Evolutionary conservation across 1,140 invertebrate species (phyloP), one percentile per base, ranked within the genome.

Genomic region (Cyclina sinensis): DNA sequence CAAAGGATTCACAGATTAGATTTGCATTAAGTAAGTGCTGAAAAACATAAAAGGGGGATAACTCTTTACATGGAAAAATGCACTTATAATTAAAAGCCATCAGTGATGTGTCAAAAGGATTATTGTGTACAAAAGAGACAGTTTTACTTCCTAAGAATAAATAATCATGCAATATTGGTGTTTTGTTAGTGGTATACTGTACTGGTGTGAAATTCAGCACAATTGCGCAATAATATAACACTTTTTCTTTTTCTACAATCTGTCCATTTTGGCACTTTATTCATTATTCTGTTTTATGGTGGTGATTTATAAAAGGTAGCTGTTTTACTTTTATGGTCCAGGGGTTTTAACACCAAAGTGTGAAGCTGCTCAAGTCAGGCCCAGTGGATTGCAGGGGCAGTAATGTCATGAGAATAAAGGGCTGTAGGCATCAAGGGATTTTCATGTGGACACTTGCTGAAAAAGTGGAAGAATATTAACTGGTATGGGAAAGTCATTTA

Each of bases 101-200:
- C 62, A 84, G 16, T 7, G 18, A 70, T 5, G 43, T 84, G 82
- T 84, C 2, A 73, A 84, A 84, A 84, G 82, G 82, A 84, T 70
- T 84, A 54, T 51, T 73, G 62, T 73, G 48, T 84, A 70, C 35
- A 54, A 70, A 73, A 39, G 62, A 24, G 27, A 73, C 65, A 84
- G 62, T 73, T 84, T 27, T 84, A 73, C 62, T 84, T 84, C 65
- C 51, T 54, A 84, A 35, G 82, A 84, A 84, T 84, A 84, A 84
- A 84, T 84, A 84, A 84, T 32, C 24, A 73, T 70, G 37, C 35
- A 74, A 84, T 84, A 84, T 70, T 70, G 59, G 48, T 84, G 68
- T 73, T 84, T 73, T 12, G 24, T 43, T 73, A 48, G 24, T 46
- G 68, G 32, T 84, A 84, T 73, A 73, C 62, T 57, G 30, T 43